Percentiles rank a stretch among this genome's conserved stretches.
These are phyloP conservation scores for Oreochromis mossambicus DNA, from an alignment of 2,797 vertebrate species.

Conservation along the genomic window DNA sequence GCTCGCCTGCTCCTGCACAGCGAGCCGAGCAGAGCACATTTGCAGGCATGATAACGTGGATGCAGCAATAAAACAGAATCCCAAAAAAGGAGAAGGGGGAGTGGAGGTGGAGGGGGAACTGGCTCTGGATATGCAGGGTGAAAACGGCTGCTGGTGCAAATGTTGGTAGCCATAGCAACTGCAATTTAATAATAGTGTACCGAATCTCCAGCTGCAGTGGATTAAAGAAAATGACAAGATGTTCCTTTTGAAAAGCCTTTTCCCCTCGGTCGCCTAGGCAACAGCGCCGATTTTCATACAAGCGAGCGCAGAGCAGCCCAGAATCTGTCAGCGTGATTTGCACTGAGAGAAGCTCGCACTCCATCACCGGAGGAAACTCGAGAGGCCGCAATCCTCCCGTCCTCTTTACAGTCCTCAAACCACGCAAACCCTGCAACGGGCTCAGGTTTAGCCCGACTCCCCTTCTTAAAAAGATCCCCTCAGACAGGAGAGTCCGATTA, in stretches of 20 bases:
- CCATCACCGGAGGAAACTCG: conserved; percentile 74
- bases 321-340: conserved; percentile 86
- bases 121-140: conserved; percentile 57
- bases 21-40: conserved; percentile 45
- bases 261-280: conserved; percentile 87
- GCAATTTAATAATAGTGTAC: conserved; percentile 98
- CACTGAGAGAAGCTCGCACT: conserved; percentile 74
- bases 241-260: conserved; percentile 94
- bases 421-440: conserved; percentile 42
- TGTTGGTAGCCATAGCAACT: conserved; percentile 94
- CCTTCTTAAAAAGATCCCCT: background rate
- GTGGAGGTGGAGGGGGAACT: conserved; percentile 4
- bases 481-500: conserved; percentile 49
- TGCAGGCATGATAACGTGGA: conserved; percentile 62
- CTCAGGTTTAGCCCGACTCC: conserved; percentile 41
- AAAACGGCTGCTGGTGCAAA: conserved; percentile 88
- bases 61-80: conserved; percentile 71
- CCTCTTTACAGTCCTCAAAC: conserved; percentile 60
- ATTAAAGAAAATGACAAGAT: conserved; percentile 99
- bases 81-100: conserved; percentile 47
- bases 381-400: conserved; percentile 51
- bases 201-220: conserved; percentile 96
- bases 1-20: conserved; percentile 11
- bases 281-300: conserved; percentile 86
- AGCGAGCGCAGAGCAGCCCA: conserved; percentile 79